Evolutionary conservation across 1,140 invertebrate species (phyloP), one percentile per base, ranked within the genome.

Genomic region (Lordiphosa clarofinis): DNA sequence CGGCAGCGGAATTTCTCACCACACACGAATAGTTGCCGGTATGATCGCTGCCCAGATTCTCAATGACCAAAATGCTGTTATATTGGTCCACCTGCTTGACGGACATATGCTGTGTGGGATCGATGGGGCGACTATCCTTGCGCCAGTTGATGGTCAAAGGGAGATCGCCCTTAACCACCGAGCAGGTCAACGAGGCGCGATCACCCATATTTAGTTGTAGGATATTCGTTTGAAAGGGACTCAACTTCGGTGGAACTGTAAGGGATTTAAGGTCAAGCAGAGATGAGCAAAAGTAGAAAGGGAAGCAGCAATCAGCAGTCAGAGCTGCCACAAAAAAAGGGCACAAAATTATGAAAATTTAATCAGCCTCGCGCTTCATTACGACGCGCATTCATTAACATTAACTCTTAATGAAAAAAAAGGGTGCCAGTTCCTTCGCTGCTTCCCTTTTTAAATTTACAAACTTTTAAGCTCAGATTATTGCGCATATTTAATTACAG

Each of bases 201-300:
- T 95, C 94, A 40, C 93, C 94, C 73, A 96, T 93, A 76, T n/a
- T 95, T 21, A 95, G 90, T 65, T 93, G 92, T 57, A 93, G 90
- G 76, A 93, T 92, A 49, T 93, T 92, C 67, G 92, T 92, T 91
- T 94, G 91, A 89, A 95, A 94, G 46, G 94, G 93, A 90, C 93
- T 94, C 90, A 95, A 91, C 91, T 95, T 94, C 67, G 94, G 94
- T 70, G 94, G 94, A 90, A 95, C 94, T 95, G 93, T 66, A 93
- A 84, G 79, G 72, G 81, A 63, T 67, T 49, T 39, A 71, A 28
- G 24, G 58, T 71, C 57, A 66, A 63, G 49, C 48, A 65, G 54
- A 57, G 49, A 35, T 81, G 42, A 81, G 62, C 52, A 52, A 46
- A 52, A 15, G 31, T 38, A 46, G 49, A 43, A 54, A 43, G 15